Evolutionary conservation across 2,888 invertebrate genomes (phyloP).

Genomic region (Nineta flava): DNA sequence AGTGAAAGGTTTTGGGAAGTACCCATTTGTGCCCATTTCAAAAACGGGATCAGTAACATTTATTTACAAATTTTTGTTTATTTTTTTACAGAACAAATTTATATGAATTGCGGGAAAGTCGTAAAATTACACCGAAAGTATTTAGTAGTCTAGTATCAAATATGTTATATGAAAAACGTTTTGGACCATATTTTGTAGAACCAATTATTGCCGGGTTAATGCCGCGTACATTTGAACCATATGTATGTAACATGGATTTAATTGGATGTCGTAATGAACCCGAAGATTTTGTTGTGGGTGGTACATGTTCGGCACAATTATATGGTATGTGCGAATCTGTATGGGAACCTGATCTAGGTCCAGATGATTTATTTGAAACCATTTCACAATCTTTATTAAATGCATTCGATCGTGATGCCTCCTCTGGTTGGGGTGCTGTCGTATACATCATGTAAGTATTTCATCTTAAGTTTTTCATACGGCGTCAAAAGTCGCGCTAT

Average conservation of each 20-base stretch:
- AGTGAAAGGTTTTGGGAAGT: too few relatives aligned
- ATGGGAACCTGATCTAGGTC: slow-evolving; percentile 78
- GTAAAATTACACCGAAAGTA: slow-evolving; percentile 79
- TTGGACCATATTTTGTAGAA: slow-evolving; percentile 96
- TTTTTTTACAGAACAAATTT: slow-evolving; percentile 54
- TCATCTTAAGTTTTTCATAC: not conserved
- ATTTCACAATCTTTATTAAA: slow-evolving; percentile 91
- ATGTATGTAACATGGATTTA: slow-evolving; percentile 87
- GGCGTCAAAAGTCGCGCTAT: not conserved
- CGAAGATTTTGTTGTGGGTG: slow-evolving; percentile 94
- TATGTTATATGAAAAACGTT: slow-evolving; percentile 86
- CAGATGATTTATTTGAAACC: slow-evolving; percentile 90
- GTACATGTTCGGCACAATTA: slow-evolving; percentile 76
- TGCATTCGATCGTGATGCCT: slow-evolving; percentile 92
- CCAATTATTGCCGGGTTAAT: slow-evolving; percentile 91
- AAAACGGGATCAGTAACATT: slow-evolving; percentile 1
- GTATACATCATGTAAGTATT: slow-evolving; percentile 74
- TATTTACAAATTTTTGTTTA: not conserved
- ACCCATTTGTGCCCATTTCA: too few relatives aligned
- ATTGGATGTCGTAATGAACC: slow-evolving; percentile 85
- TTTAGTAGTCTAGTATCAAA: slow-evolving; percentile 89
- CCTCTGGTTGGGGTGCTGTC: slow-evolving; percentile 95
- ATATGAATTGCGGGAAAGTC: slow-evolving; percentile 88
- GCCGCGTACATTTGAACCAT: slow-evolving; percentile 70
- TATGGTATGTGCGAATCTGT: slow-evolving; percentile 96